phyloP scores from a whole-genome alignment of 2,113 vertebrate species.

The Nanorana parkeri region DNA sequence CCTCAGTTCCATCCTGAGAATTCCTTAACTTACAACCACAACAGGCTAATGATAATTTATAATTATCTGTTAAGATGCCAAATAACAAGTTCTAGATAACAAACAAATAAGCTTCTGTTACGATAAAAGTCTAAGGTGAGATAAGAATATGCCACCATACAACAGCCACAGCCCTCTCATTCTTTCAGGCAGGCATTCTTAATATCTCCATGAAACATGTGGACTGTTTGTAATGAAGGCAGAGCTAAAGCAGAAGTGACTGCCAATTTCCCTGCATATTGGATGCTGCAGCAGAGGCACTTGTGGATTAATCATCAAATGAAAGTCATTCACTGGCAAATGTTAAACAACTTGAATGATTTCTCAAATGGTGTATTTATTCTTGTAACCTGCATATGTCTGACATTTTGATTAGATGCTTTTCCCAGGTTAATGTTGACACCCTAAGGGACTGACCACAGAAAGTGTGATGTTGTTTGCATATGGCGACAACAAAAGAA shows the following conservation, averaged over 20 bases:
- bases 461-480: background rate
- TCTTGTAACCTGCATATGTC: conserved; percentile 5
- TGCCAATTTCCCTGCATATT: conserved; percentile 21
- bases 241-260: background rate
- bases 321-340: conserved; percentile 2
- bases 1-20: no score
- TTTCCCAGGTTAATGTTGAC: background rate
- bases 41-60: no score
- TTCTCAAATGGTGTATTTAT: conserved; percentile 8
- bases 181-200: background rate
- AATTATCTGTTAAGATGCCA: no score
- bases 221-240: background rate
- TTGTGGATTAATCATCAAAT: conserved; percentile 24
- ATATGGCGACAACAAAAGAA: background rate
- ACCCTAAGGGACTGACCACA: background rate
- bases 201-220: conserved; percentile 6
- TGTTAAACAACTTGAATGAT: conserved; percentile 10
- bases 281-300: conserved; percentile 15
- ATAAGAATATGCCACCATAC: no score
- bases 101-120: no score
- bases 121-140: no score
- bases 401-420: conserved; percentile 16
- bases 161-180: no score
- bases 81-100: no score
- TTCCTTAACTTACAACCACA: no score